A percentile compares a stretch with the other conserved stretches of the same genome.
Conservation (phyloP, 1,140 invertebrate genomes). For the Zophobas morio region DNA sequence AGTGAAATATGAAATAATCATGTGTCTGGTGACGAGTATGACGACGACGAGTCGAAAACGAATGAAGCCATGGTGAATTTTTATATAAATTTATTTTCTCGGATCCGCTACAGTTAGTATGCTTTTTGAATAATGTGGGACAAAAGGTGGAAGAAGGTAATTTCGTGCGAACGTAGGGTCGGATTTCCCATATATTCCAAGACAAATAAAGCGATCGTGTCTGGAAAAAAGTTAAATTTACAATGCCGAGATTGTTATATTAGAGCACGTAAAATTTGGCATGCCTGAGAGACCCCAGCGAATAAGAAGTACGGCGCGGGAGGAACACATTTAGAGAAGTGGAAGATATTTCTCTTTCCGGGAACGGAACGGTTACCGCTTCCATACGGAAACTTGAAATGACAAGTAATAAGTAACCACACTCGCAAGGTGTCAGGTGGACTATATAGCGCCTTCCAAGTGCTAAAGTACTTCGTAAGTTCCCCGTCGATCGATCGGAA, state of each 20-base stretch:
- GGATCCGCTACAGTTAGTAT: background rate
- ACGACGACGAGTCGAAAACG: too few relatives aligned
- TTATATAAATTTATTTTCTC: conserved; percentile 1
- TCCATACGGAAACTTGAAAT: conserved; percentile 50
- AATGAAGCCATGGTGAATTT: too few relatives aligned
- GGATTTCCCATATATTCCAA: conserved; percentile 32
- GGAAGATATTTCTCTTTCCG: conserved; percentile 48
- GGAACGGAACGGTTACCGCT: conserved; percentile 45
- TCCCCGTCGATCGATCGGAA: conserved; percentile 46
- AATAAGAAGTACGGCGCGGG: conserved; percentile 31
- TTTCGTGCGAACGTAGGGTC: conserved; percentile 32
- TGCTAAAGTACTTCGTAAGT: conserved; percentile 47
- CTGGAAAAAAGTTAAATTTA: conserved; percentile 46
- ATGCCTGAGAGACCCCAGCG: conserved; percentile 38
- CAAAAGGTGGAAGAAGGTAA: conserved; percentile 16
- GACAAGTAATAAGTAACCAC: conserved; percentile 51
- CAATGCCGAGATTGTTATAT: conserved; percentile 46
- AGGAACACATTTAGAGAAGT: conserved; percentile 45
- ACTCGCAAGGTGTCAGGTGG: conserved; percentile 50
- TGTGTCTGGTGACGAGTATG: too few relatives aligned
- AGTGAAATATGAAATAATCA: too few relatives aligned
- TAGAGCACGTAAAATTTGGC: conserved; percentile 46
- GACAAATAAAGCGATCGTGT: conserved; percentile 40
- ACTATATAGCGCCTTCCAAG: conserved; percentile 50
- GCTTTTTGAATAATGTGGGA: background rate